Conservation (phyloP, 2,113 vertebrate genomes). For the Solea solea region DNA sequence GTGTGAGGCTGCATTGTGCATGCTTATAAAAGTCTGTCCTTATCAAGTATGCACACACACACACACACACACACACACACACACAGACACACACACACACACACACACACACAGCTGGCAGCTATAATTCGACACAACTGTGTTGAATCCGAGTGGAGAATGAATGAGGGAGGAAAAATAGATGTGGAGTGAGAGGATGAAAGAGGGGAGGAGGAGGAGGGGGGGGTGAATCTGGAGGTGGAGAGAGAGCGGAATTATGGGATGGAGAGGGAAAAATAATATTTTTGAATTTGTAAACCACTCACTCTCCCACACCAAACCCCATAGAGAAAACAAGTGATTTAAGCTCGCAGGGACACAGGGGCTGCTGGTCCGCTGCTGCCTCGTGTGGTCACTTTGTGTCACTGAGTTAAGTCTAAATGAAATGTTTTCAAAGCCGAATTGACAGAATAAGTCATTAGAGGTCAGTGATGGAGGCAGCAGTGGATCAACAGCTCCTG, state of each 20-base stretch:
- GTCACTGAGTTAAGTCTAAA: too few relatives aligned
- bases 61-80: constrained; percentile 40
- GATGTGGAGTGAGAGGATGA: neutral
- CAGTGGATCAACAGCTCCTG: too few relatives aligned
- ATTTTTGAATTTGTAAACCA: neutral
- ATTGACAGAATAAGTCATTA: too few relatives aligned
- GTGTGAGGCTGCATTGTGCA: constrained; percentile 77
- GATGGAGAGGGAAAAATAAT: neutral
- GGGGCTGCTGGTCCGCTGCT: too few relatives aligned
- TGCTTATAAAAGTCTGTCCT: constrained; percentile 75
- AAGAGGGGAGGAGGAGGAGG: too few relatives aligned
- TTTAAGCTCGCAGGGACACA: too few relatives aligned
- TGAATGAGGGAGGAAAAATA: constrained; percentile 44
- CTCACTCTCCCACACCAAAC: too few relatives aligned
- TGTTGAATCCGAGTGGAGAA: constrained; percentile 51
- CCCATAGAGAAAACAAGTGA: too few relatives aligned
- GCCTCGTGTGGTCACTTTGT: too few relatives aligned
- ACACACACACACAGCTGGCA: constrained; percentile 42
- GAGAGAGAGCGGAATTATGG: neutral
- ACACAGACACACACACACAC: constrained; percentile 27
- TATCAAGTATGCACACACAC: constrained; percentile 70
- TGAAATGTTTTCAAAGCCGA: too few relatives aligned
- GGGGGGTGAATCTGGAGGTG: too few relatives aligned
- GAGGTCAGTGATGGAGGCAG: too few relatives aligned
- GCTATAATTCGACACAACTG: constrained; percentile 62